Base-by-base conservation (phyloP, 1,140 invertebrate genomes). In the Penaeus vannamei region DNA sequence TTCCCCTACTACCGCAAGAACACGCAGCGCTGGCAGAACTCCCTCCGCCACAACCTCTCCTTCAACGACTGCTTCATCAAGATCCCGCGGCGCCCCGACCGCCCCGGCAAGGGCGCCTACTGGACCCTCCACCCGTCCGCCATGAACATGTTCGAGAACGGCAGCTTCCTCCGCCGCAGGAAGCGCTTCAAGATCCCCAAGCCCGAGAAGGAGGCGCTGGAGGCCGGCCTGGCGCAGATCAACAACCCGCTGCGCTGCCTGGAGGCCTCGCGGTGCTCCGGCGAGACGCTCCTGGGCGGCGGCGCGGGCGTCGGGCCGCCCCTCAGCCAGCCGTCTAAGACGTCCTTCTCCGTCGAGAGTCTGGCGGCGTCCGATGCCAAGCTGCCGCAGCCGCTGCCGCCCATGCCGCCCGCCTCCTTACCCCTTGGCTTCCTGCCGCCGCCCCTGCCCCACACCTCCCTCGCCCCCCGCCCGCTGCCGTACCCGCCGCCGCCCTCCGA, bases 1-100 rank as follows among this genome's bases (percentile, higher is more conserved):
- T 98, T 98, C 93, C 97, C 97, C 0, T 98, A 98, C 92, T 98
- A 98, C 93, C 94, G 97, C 26, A 96, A 97, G 92, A 98, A 98
- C 93, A 98, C 97, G 4, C 96, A 97, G 92, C 93, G 96, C 62
- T 97, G 96, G 96, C 96, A 98, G 93, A 97, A 98, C 92, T 97
- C 96, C 0, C 93, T 97, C 36, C 93, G 97, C 46, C 97, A 97
- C 92, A 98, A 98, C 93, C 94, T 98, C 20, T 97, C 96, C 22
- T 97, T 98, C 93, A 98, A 99, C 94, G 98, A 89, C 83, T 89
- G 87, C 82, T 89, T 89, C 82, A 89, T 89, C 87, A 89, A 89
- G 87, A 89, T 89, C 84, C 97, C 98, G 0, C 93, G 97, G n/a
- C 94, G 96, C 60, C 96, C 97, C 0, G 97, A 98, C 92, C 93